Base-by-base conservation (phyloP, 30 jellyfish, hydroid and myxozoan genomes). In the Aurelia aurita complex sp. Pacific region DNA sequence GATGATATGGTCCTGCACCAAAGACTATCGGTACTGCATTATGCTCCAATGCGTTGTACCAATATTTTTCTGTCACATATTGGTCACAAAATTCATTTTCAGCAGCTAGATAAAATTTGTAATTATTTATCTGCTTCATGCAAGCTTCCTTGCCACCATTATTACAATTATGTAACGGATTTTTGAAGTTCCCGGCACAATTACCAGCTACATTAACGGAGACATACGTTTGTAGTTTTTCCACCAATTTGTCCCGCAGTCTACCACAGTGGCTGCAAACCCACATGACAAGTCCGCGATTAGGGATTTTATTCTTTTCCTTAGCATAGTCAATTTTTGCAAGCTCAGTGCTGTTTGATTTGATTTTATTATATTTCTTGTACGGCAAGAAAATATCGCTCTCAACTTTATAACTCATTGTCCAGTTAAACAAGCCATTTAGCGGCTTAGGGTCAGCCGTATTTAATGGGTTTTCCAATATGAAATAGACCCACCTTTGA, bases 401-500 rank as follows among this genome's bases (percentile, higher is more conserved):
- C 53, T 79, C 96, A 11, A 29, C 23, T 60, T 64, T 69, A 63
- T 79, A 78, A 14, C 92, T 78, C 96, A 88, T 88, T n/a, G 96
- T 88, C 91, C 88, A 88, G 77, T 94, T 94, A 54, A 94, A 94
- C 46, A 83, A 71, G 2, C 99, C 97, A 68, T 89, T 65, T 18
- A 73, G 74, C 34, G 97, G 97, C 34, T 64, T 54, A 40, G 83
- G 74, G 63, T 83, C 77, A 7, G 85, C 89, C n/a, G 97, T 76
- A 73, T 94, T 88, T 19, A 64, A 29, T 6, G 99, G 99, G 64
- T 92, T 94, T 67, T 94, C 99, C 17, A 96, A 89, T 38, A 97
- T 89, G 75, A 88, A 94, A 64, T 86, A 94, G 13, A 89, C 90
- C 99, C 99, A 94, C 18, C 97, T 79, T 54, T 94, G 99, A 34